These are phyloP conservation scores for Cephalophus harveyi DNA, from an alignment of 2,113 vertebrate genomes.

Conservation along the genomic window DNA sequence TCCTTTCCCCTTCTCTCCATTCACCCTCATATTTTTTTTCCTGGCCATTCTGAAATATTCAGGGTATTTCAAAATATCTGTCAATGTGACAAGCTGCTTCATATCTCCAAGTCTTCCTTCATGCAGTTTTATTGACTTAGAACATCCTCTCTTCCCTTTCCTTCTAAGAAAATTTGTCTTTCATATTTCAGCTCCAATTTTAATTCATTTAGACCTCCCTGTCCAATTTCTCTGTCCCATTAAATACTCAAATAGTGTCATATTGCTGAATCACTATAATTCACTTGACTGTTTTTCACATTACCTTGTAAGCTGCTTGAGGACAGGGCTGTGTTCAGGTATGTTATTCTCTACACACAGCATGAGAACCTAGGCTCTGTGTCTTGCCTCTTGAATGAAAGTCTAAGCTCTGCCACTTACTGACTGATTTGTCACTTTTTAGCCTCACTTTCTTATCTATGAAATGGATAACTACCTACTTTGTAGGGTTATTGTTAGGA, in stretches of 20 bases:
- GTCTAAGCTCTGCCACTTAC: not conserved
- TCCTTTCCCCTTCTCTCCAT: not conserved
- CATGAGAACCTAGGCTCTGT: not conserved
- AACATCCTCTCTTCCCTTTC: not conserved
- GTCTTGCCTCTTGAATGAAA: not conserved
- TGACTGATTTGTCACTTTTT: not conserved
- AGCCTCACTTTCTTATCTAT: not conserved
- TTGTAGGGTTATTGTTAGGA: not conserved
- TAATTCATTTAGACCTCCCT: not conserved
- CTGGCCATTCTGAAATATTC: not conserved
- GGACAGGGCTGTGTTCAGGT: not conserved
- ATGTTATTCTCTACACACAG: not conserved
- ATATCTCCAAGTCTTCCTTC: not conserved
- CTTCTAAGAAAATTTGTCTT: constrained; percentile 18
- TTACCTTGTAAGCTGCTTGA: not conserved
- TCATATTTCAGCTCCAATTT: not conserved
- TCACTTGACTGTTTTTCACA: not conserved
- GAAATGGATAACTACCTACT: not conserved
- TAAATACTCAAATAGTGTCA: not conserved
- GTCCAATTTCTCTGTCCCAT: not conserved
- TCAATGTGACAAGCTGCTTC: not conserved
- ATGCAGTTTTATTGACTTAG: not conserved
- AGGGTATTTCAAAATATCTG: not conserved
- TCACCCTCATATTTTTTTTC: not conserved
- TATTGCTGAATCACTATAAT: not conserved